Conservation (phyloP, 1,140 invertebrate species). For the Pseudomyrmex dendroicus region DNA sequence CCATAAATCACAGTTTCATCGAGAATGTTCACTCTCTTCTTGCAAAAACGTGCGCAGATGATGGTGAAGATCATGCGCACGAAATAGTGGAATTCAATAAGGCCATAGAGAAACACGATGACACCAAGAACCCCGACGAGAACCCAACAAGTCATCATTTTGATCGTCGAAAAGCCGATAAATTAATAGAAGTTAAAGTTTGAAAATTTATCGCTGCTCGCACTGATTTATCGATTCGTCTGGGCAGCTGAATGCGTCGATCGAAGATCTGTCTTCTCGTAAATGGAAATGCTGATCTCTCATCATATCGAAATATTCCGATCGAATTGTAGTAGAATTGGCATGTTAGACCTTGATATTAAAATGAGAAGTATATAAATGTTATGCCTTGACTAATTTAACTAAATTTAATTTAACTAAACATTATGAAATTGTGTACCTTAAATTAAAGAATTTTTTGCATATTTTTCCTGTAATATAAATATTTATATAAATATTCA, state of each 20-base stretch:
- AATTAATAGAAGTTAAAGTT: slow-evolving; percentile 44
- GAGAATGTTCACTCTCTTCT: slow-evolving; percentile 88
- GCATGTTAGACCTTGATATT: slow-evolving; percentile 2
- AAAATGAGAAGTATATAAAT: too few relatives aligned
- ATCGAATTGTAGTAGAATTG: neutral
- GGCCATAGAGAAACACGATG: slow-evolving; percentile 86
- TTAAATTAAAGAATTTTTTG: too few relatives aligned
- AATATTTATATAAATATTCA: too few relatives aligned
- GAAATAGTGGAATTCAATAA: slow-evolving; percentile 90
- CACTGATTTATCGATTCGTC: slow-evolving; percentile 78
- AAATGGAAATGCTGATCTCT: slow-evolving; percentile 58
- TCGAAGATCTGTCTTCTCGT: slow-evolving; percentile 67
- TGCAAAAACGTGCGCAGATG: slow-evolving; percentile 87
- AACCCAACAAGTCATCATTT: slow-evolving; percentile 83
- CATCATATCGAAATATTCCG: slow-evolving; percentile 35
- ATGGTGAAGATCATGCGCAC: slow-evolving; percentile 88
- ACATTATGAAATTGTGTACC: too few relatives aligned
- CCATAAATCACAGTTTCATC: slow-evolving; percentile 88
- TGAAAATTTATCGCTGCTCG: slow-evolving; percentile 63
- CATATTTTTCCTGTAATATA: too few relatives aligned
- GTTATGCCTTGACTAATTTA: too few relatives aligned
- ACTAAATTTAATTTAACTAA: too few relatives aligned
- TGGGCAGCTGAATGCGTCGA: slow-evolving; percentile 45
- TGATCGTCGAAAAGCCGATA: neutral
- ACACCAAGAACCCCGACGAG: slow-evolving; percentile 82